Conservation (phyloP, 2,888 invertebrate genomes). For the Bhutanitis thaidina region DNA sequence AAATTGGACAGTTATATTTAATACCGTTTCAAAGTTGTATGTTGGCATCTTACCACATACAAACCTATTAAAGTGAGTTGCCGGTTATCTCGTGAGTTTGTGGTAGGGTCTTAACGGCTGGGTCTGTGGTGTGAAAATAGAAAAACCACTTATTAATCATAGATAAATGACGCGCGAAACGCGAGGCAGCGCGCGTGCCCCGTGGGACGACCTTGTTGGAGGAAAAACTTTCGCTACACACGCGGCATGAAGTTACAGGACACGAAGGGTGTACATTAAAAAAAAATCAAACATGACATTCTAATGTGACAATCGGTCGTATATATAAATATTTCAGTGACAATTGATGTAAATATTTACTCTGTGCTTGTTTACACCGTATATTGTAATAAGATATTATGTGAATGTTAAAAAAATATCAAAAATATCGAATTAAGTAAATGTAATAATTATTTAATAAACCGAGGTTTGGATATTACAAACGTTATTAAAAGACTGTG, state of each 20-base stretch:
- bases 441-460: no score
- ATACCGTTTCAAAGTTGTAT: constrained; percentile 48
- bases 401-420: no score
- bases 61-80: constrained; percentile 63
- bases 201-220: neutral
- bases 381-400: neutral
- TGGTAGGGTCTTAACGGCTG: constrained; percentile 61
- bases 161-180: constrained; percentile 26
- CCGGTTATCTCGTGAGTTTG: constrained; percentile 41
- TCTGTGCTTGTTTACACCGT: neutral
- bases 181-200: neutral
- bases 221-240: neutral
- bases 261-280: no score
- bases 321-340: neutral
- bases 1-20: neutral
- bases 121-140: constrained; percentile 65
- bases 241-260: no score
- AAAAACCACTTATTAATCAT: constrained; percentile 67
- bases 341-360: no score
- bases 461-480: no score
- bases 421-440: no score
- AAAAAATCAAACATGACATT: no score
- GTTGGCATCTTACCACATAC: constrained; percentile 79
- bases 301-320: no score
- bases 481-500: no score